These are phyloP conservation scores for Eupristina koningsbergeri DNA, from an alignment of 1,140 invertebrate species.

Conservation along the genomic window DNA sequence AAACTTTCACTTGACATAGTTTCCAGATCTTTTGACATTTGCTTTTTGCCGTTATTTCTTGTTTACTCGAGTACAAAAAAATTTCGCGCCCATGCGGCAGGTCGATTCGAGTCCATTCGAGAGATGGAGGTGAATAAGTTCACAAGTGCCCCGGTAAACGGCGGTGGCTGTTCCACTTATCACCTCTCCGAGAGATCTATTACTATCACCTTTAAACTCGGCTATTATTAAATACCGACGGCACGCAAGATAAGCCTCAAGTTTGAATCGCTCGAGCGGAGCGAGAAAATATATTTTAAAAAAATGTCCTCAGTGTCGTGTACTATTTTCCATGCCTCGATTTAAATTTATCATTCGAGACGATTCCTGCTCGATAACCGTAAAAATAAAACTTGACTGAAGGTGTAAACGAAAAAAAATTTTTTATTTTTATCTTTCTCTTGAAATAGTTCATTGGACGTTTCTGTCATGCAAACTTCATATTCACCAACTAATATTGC, in stretches of 20 bases:
- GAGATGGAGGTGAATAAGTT: too few relatives aligned
- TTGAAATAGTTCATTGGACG: background rate
- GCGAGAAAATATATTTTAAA: background rate
- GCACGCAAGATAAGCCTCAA: background rate
- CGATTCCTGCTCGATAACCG: background rate
- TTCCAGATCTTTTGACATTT: background rate
- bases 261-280: background rate
- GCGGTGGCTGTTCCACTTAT: background rate
- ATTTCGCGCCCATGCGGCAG: too few relatives aligned
- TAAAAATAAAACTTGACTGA: background rate
- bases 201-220: background rate
- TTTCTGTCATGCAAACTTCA: background rate
- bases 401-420: background rate
- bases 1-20: constrained; percentile 37
- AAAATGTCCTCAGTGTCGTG: background rate
- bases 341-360: background rate
- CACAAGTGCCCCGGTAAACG: too few relatives aligned
- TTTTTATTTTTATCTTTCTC: too few relatives aligned
- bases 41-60: background rate
- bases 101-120: too few relatives aligned
- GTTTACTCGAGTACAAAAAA: background rate
- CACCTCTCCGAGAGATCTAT: background rate
- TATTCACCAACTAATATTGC: background rate
- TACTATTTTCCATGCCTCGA: background rate
- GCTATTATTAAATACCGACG: background rate